Base-by-base conservation (phyloP, 2,888 invertebrate species). In the Acleris sparsana region DNA sequence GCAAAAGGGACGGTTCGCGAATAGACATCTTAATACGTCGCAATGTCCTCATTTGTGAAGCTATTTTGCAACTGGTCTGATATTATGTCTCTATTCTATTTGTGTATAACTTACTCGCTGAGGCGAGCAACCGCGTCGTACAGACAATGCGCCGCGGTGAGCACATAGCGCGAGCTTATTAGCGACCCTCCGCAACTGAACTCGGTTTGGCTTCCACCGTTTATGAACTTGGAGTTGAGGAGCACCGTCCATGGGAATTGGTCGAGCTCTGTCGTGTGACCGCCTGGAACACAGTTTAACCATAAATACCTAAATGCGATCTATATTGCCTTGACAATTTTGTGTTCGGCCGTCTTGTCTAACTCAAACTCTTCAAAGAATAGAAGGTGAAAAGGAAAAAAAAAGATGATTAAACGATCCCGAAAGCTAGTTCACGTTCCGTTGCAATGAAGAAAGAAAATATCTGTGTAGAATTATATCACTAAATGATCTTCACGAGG, bases 171-270 rank as follows among this genome's bases (percentile, higher is more conserved):
- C 0, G 85, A 75, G 71, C 91, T 92, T 68, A 92, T 83, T 13
- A 92, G 75, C 1, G 90, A 86, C 0, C 92, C 92, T 1, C 92
- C 92, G 59, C 92, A 92, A 68, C 82, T 84, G 70, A 86, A 89
- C 0, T 82, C 69, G 0, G 74, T 68, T 20, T 72, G 71, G 39
- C 71, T 80, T 20, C 71, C 65, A 0, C 81, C 84, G 49, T 83
- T 82, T 39, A 78, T 75, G 68, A 90, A 91, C 2, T 81, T 83
- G 2, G 85, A 75, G 66, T 80, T 77, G 52, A 92, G 69, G 1
- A 88, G 80, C 1, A 78, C 89, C 1, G 89, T 89, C 92, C 92
- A 92, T 0, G 92, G 92, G 55, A 83, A 91, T 68, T 92, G 85
- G 18, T 86, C 79, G 1, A 92, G 69, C 22, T 87, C 86, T 2